Evolutionary conservation across 2,888 invertebrate genomes (phyloP), one percentile per base, ranked within the genome.

Genomic region (Lagria hirta): DNA sequence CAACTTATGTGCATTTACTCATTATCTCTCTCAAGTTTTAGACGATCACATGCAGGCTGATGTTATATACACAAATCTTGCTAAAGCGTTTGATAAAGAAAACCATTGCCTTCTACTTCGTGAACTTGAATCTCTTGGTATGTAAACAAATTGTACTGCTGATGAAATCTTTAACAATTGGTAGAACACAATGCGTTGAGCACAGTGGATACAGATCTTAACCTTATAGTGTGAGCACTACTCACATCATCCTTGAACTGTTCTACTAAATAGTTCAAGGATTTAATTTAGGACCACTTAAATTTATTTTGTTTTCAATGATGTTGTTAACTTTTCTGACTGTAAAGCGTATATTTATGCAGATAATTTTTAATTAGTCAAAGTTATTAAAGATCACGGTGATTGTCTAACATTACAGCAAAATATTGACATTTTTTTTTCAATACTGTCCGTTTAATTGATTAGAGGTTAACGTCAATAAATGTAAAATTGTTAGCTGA

Each of bases 171-270:
- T 24, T 7, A 18, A 18, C 7, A 27, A 27, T n/a, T 6, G 27
- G 6, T 15, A 27, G 4, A n/a, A n/a, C n/a, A n/a, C 27, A 27
- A 15, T 12, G n/a, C 15, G 27, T 27, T 12, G n/a, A 3, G 6
- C 7, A 12, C 5, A 13, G n/a, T 27, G 27, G 27, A 14, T 27
- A 6, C 15, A 13, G 3, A 5, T 27, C 14, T 27, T 13, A 7
- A 27, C 27, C 27, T 27, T 27, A 14, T n/a, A n/a, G n/a, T n/a
- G n/a, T 27, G 27, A 14, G 27, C 27, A 27, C 7, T 27, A 14
- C 27, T 13, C 27, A 7, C 14, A 15, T 12, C n/a, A n/a, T n/a
- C n/a, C n/a, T n/a, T n/a, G n/a, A n/a, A n/a, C n/a, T n/a, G n/a
- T n/a, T n/a, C n/a, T n/a, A n/a, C n/a, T n/a, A n/a, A n/a, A 15